Evolutionary conservation across 2,113 vertebrate species (phyloP).

Genomic region (Hyperoodon ampullatus): DNA sequence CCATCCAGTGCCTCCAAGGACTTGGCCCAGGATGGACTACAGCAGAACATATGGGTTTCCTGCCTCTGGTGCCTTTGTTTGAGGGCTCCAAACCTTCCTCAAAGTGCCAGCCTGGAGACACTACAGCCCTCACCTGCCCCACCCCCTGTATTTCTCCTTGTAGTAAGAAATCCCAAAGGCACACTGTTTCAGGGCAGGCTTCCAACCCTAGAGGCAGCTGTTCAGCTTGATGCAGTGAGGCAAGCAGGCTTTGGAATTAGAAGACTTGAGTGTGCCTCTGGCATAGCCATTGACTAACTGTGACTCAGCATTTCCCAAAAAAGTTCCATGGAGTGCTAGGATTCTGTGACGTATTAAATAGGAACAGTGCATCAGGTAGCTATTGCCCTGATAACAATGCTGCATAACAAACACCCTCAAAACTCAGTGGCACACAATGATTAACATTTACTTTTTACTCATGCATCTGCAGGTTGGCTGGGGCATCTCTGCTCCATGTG

Average conservation of each 20-base stretch:
- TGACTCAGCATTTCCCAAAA: neutral
- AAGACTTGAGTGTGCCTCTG: neutral
- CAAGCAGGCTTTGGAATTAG: neutral
- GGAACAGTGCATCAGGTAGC: neutral
- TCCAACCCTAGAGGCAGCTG: neutral
- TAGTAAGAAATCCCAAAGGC: constrained; percentile 2
- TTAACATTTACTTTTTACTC: neutral
- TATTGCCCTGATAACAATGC: neutral
- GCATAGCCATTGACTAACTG: neutral
- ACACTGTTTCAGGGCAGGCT: neutral
- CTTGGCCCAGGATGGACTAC: neutral
- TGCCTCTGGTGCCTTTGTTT: neutral
- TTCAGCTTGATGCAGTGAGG: neutral
- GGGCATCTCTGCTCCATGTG: neutral
- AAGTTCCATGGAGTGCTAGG: neutral
- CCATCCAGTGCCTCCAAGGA: neutral
- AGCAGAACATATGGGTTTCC: neutral
- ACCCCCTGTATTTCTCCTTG: neutral
- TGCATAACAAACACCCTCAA: constrained; percentile 3
- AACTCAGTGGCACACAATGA: neutral
- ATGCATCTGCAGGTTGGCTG: neutral
- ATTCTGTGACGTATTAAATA: neutral
- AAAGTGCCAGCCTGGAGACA: neutral
- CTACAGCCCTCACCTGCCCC: neutral
- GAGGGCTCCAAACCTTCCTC: neutral